Conservation (phyloP, 2,888 invertebrate genomes). For the Polylopha cassiicola region DNA sequence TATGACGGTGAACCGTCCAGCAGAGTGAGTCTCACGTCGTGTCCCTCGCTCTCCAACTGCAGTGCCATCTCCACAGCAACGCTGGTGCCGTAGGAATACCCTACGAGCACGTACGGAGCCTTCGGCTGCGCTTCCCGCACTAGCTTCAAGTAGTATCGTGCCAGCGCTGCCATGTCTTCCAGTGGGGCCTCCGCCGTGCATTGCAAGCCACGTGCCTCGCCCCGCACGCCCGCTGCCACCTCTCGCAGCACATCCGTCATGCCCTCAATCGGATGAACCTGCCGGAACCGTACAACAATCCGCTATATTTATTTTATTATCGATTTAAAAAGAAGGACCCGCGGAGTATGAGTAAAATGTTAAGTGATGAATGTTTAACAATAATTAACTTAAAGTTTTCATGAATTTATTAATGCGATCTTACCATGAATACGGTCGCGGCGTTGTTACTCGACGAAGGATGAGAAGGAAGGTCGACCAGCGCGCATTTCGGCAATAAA, state of each 20-base stretch:
- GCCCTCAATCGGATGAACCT: conserved; percentile 93
- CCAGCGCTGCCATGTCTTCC: conserved; percentile 82
- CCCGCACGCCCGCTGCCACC: conserved; percentile 84
- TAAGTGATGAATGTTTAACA: no score
- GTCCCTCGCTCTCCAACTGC: conserved; percentile 83
- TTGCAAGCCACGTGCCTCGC: conserved; percentile 91
- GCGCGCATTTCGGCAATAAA: conserved; percentile 84
- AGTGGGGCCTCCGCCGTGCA: conserved; percentile 88
- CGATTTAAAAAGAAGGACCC: no score
- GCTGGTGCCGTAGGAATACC: conserved; percentile 97
- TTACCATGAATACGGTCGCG: conserved; percentile 79
- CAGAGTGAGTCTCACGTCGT: conserved; percentile 81
- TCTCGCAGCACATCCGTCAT: conserved; percentile 82
- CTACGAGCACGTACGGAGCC: conserved; percentile 92
- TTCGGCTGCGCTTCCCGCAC: conserved; percentile 85
- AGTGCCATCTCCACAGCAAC: conserved; percentile 97
- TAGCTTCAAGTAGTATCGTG: conserved; percentile 83
- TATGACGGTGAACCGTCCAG: conserved; percentile 94
- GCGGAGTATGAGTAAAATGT: no score
- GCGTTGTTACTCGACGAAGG: conserved; percentile 48
- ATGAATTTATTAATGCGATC: no score
- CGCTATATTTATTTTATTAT: background rate
- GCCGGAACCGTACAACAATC: no score
- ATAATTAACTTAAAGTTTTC: no score
- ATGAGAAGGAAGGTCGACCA: conserved; percentile 82